Base-by-base conservation (phyloP, 2,888 invertebrate genomes). In the Mellilla xanthometata region DNA sequence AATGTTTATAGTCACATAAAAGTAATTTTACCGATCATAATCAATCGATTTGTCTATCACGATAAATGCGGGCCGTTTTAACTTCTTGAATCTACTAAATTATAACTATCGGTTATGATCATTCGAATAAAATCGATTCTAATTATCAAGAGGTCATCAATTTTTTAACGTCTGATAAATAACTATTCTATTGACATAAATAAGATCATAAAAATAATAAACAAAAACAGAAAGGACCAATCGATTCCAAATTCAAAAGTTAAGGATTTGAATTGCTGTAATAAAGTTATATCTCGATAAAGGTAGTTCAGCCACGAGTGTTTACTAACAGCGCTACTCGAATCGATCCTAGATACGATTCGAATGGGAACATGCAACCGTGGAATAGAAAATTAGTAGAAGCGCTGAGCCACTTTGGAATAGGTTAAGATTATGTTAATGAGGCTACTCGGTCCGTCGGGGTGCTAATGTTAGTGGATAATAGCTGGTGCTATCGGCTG, bases 361-460 rank as follows among this genome's bases (percentile, higher is more conserved):
- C 54, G 56, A 52, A 50, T 65, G 2, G 24, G 59, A 59, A 56
- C 65, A 63, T 65, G 68, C 66, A 59, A 69, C 19, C 55, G 56
- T 54, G 47, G 60, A 64, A 67, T 60, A 62, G 63, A 65, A 68
- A 69, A 74, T 73, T 76, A 73, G 68, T 69, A 50, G 57, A 54
- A 51, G 31, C 44, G 38, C 41, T 44, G 38, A 69, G 64, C 66
- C 65, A 63, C 67, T 68, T 68, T 48, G 56, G 66, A 68, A 65
- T 24, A 57, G 59, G 67, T 69, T 68, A 70, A 76, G 75, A 76
- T 76, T 76, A 76, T 76, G 76, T 56, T 73, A 76, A 76, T 72
- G 65, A 68, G 61, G 47, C 23, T 43, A 50, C 48, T 53, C 56
- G 42, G 38, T 30, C 39, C 34, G 24, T 24, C 22, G 41, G 36